Percentiles rank a stretch among this genome's conserved stretches.
Evolutionary conservation across 2,113 vertebrate genomes (phyloP).

Genomic region (Cyprinus carpio): DNA sequence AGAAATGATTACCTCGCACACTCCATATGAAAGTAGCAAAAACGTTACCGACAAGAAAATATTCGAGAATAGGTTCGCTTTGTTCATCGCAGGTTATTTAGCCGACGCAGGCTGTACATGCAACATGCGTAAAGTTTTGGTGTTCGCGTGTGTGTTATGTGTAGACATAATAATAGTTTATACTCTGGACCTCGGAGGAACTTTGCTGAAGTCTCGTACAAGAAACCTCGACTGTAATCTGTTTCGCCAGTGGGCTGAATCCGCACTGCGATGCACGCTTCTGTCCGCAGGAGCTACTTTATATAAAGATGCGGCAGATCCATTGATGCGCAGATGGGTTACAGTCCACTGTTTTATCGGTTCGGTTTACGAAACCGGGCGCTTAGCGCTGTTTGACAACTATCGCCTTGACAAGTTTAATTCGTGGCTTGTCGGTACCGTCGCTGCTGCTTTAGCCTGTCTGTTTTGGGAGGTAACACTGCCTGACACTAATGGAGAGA

Average conservation of each 20-base stretch:
- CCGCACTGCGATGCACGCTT: constrained; percentile 56
- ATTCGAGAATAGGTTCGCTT: background rate
- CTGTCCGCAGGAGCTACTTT: fast-evolving
- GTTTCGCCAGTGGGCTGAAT: constrained; percentile 57
- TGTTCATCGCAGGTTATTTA: background rate
- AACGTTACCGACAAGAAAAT: background rate
- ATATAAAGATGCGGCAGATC: fast-evolving
- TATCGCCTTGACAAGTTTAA: constrained; percentile 30
- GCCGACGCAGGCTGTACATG: no score
- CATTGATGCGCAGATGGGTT: constrained; percentile 53
- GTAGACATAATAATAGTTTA: constrained; percentile 61
- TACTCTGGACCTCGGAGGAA: constrained; percentile 27
- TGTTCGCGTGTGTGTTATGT: fast-evolving
- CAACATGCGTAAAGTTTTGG: background rate
- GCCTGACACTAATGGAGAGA: constrained; percentile 57
- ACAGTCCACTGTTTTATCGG: constrained; percentile 53
- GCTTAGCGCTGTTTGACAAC: constrained; percentile 18
- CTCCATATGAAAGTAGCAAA: background rate
- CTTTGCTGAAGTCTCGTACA: constrained; percentile 10
- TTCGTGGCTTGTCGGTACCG: constrained; percentile 60
- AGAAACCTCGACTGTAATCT: constrained; percentile 23
- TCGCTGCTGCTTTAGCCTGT: constrained; percentile 63
- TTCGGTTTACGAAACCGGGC: constrained; percentile 65
- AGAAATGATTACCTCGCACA: background rate
- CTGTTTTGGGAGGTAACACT: constrained; percentile 70